Evolutionary conservation across 2,888 invertebrate species (phyloP), one percentile per base, ranked within the genome.

Genomic region (Lutraria lutraria): DNA sequence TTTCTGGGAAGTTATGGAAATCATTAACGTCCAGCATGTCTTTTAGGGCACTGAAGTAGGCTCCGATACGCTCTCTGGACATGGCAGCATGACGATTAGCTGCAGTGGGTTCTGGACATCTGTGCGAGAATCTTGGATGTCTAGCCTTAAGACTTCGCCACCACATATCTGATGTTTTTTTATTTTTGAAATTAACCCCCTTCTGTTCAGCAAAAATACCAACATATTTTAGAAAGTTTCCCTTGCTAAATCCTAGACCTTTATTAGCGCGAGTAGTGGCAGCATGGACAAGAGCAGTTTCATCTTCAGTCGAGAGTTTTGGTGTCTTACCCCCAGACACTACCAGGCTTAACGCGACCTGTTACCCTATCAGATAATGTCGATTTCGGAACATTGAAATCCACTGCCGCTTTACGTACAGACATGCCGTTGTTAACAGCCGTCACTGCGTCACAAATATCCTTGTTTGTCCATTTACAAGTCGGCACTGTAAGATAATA

Each of bases 111-210:
- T 89, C 89, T 25, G 91, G 85, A 6, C 85, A 63, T 21, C 87
- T 60, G 0, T 88, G 56, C 2, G 88, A 88, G 60, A 91, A 91
- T 10, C 85, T 68, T 0, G 81, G 81, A 29, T 89, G 88, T 76
- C 89, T 84, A 60, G 83, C 21, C 43, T 88, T 89, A 0, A 89
- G 60, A 0, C 89, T 81, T 43, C 88, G n/a, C n/a, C n/a, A n/a
- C n/a, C n/a, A n/a, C n/a, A n/a, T n/a, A n/a, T n/a, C n/a, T n/a
- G n/a, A n/a, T n/a, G n/a, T n/a, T n/a, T n/a, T n/a, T n/a, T n/a
- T n/a, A n/a, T n/a, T n/a, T n/a, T n/a, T n/a, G n/a, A 43, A 88
- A 89, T 87, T 89, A 87, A 89, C 79, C 83, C 88, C 25, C 89
- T 56, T 21, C 63, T 83, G n/a, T n/a, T n/a, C n/a, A n/a, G n/a